phyloP scores from a whole-genome alignment of 2,888 invertebrate species.

The Spodoptera picta region DNA sequence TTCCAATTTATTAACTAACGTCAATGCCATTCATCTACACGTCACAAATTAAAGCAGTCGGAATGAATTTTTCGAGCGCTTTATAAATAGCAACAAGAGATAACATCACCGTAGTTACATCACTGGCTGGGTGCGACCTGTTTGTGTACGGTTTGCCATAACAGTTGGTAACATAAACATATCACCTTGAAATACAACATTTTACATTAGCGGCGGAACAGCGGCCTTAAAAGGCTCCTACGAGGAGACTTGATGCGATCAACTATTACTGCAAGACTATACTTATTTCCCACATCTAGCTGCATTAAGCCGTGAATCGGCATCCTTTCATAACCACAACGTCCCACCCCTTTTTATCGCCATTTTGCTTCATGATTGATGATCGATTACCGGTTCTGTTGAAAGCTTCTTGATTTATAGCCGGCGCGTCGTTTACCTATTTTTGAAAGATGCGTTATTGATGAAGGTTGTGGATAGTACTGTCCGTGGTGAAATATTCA shows the following conservation, averaged over 20 bases:
- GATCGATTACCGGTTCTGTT: constrained; percentile 73
- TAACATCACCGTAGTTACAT: constrained; percentile 78
- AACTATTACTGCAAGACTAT: constrained; percentile 34
- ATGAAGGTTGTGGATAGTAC: constrained; percentile 30
- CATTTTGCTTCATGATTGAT: constrained; percentile 79
- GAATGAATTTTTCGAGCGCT: constrained; percentile 59
- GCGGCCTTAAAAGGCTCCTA: constrained; percentile 46
- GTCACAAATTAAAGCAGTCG: constrained; percentile 59
- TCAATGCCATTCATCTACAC: constrained; percentile 63
- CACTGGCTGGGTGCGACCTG: constrained; percentile 75
- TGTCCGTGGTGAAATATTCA: constrained; percentile 66
- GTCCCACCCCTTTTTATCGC: constrained; percentile 64
- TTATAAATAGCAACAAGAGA: constrained; percentile 73
- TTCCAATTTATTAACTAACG: constrained; percentile 45
- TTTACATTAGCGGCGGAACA: constrained; percentile 48
- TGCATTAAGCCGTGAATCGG: constrained; percentile 47
- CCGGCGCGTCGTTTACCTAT: constrained; percentile 54
- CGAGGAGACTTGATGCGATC: constrained; percentile 35
- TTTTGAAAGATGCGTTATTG: constrained; percentile 46
- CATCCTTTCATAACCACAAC: constrained; percentile 54
- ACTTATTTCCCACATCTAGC: constrained; percentile 20
- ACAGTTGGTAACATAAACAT: constrained; percentile 65
- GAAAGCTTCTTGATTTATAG: constrained; percentile 66
- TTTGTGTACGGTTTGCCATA: constrained; percentile 73
- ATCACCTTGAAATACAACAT: constrained; percentile 57